Evolutionary conservation across 1,140 invertebrate genomes (phyloP), one percentile per base, ranked within the genome.

Genomic region (Achatina immaculata): DNA sequence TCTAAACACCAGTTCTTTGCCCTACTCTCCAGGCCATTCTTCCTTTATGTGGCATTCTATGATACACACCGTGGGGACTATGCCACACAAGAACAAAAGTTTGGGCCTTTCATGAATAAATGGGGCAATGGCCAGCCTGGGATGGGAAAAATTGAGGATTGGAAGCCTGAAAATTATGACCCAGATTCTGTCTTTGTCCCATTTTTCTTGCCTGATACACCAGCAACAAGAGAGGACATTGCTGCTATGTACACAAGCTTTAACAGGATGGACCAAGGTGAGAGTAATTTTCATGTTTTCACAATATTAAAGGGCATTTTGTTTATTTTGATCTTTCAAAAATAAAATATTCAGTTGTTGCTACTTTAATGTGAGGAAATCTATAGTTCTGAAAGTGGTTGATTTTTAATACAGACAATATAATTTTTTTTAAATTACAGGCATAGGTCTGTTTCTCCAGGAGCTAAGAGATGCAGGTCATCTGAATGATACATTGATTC

Each of bases 21-120:
- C n/a, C n/a, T 36, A 1, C 14, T 3, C 38, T 43, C 34, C 38
- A 31, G 40, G 76, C 94, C 95, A 4, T 98, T 98, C 91, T 96
- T 98, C 89, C 91, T 98, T 48, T 95, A 96, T 88, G 93, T 98
- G 76, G 96, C 94, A 0, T 98, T 98, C 90, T 96, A 98, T 90
- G 96, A 98, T 93, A 96, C 96, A 0, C 96, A 98, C 92, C 94
- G 97, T 9, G 97, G 96, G 91, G 95, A 95, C 0, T 95, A 96
- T 88, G 94, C 93, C 9, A 93, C 96, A 88, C 96, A 98, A 92
- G 98, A 96, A 91, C 95, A 98, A 90, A 94, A 95, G 85, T 98
- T 96, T 93, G 97, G 97, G 14, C 58, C 58, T 31, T 62, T 62
- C 58, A 62, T 62, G 58, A 62, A 62, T 62, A 62, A 62, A 6